These are phyloP conservation scores for Xerus rutilus DNA, from an alignment of 2,797 vertebrate genomes.

Conservation along the genomic window DNA sequence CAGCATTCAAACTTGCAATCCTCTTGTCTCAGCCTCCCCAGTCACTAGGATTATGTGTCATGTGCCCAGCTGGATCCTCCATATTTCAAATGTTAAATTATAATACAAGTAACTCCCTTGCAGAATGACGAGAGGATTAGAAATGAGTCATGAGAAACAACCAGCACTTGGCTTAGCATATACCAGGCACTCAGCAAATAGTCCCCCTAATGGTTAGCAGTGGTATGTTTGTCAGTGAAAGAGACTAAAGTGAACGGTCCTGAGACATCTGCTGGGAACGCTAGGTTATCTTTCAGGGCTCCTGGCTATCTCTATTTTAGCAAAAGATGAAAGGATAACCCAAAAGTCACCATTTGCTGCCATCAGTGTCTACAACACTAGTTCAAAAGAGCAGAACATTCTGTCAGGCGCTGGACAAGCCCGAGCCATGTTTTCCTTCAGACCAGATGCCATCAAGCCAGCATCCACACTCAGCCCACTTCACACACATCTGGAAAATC, in stretches of 20 bases:
- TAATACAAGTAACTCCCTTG: background rate
- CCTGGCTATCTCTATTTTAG: background rate
- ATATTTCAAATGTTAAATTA: background rate
- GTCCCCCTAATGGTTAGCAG: background rate
- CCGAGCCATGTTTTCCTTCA: conserved; percentile 73
- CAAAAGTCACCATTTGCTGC: background rate
- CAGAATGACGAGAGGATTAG: background rate
- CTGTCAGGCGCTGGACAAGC: conserved; percentile 25
- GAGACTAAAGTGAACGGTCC: background rate
- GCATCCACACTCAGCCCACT: background rate
- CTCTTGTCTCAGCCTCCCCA: no score
- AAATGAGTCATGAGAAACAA: background rate
- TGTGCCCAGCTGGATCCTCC: background rate
- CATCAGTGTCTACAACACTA: conserved; percentile 65
- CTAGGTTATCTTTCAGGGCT: background rate
- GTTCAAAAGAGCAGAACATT: conserved; percentile 76
- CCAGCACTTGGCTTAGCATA: background rate
- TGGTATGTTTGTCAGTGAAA: background rate
- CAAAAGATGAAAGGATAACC: conserved; percentile 25
- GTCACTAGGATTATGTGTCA: no score
- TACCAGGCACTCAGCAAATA: background rate
- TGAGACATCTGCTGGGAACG: background rate
- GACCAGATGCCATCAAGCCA: conserved; percentile 49
- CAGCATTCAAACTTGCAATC: no score
- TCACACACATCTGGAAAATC: conserved; percentile 78